Evolutionary conservation across 2,797 vertebrate species (phyloP), one percentile per base, ranked within the genome.

Genomic region (Danio kyathit): DNA sequence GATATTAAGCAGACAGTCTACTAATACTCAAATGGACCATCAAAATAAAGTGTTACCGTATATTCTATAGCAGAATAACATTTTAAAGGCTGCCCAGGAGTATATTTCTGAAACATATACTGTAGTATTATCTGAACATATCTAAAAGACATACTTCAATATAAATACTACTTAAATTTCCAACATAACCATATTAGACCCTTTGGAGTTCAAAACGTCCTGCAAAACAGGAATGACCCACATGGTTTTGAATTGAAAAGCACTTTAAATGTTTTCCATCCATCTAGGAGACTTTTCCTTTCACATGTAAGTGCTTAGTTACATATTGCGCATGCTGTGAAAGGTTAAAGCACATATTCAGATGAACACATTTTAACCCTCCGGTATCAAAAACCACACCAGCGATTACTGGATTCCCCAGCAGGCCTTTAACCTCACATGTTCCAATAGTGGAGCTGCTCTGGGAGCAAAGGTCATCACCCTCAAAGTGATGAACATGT

Each of bases 401-500:
- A 51, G 59, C 16, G 16, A 46, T 63, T 72, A 61, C 63, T 52
- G 2, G 4, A 52, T 59, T 64, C 48, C 67, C 49, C 19, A 56
- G 14, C 40, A 80, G 14, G 41, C 19, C 63, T 67, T 72, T 51
- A 57, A 72, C 52, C 40, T 46, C 29, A 9, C 61, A 77, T 72
- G 71, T 63, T 83, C 64, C 57, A 70, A 70, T 44, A 57, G 52
- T 48, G 17, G 0, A 64, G 74, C 46, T 57, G 72, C 16, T 74
- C 63, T 48, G 52, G 13, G 80, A 76, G 54, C 70, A 84, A 79
- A 85, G 77, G 74, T 84, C 78, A 79, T 81, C 44, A 19, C 67
- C 82, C 70, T 48, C 69, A 64, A 65, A 74, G 77, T 81, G 78
- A 83, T 83, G 64, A 72, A 79, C 83, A 83, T 81, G 71, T 82